Evolutionary conservation across 2,113 vertebrate species (phyloP).

Genomic region (Etia nguti): DNA sequence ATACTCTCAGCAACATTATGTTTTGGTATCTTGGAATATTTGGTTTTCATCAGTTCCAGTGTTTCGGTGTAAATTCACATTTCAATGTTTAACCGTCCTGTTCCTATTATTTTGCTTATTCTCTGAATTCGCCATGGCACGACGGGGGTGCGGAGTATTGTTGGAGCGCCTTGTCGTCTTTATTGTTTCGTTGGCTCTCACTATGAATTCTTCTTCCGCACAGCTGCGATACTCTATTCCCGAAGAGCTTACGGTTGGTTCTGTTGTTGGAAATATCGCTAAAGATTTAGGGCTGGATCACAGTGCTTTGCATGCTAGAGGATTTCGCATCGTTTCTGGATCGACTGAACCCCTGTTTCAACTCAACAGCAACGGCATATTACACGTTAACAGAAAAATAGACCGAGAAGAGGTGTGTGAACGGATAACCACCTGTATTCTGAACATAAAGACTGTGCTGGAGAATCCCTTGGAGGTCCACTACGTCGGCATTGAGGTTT

Average conservation of each 20-base stretch:
- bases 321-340: constrained; percentile 55
- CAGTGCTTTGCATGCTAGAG: constrained; percentile 9
- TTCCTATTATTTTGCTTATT: not conserved
- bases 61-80: not conserved
- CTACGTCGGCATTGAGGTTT: constrained; percentile 75
- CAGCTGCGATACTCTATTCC: constrained; percentile 56
- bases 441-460: constrained; percentile 66
- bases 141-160: not conserved
- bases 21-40: not conserved
- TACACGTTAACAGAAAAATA: constrained; percentile 44
- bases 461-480: constrained; percentile 78
- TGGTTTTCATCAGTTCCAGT: not conserved
- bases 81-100: not conserved
- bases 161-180: not conserved
- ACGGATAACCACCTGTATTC: constrained; percentile 41
- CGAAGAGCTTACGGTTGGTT: constrained; percentile 45
- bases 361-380: constrained; percentile 1
- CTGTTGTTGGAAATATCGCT: constrained; percentile 55
- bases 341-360: constrained; percentile 43
- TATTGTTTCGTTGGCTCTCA: constrained; percentile 14
- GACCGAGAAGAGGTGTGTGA: constrained; percentile 66
- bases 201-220: constrained; percentile 1
- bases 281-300: constrained; percentile 61
- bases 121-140: constrained; percentile 4
- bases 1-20: not conserved